Evolutionary conservation across 2,888 invertebrate species (phyloP), one percentile per base, ranked within the genome.

Genomic region (Orthosia gracilis): DNA sequence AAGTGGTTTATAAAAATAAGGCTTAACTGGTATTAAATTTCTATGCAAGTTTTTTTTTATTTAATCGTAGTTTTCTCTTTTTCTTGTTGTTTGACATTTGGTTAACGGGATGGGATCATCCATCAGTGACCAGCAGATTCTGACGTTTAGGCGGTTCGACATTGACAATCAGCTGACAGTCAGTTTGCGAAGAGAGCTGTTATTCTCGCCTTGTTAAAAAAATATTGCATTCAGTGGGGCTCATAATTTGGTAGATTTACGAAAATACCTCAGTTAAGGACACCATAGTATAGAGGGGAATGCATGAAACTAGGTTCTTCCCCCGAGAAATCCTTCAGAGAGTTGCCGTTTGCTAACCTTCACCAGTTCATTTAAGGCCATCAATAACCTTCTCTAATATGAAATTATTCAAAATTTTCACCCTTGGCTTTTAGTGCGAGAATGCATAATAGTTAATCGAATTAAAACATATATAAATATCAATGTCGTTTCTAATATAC

Each of bases 151-250:
- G 0, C 17, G 13, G 4, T 11, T 57, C 72, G 67, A 64, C 70
- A 62, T 55, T 77, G 65, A 77, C 80, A 78, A 57, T 57, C 73
- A 66, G 62, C 65, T 79, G 65, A 49, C 21, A 45, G 15, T 23
- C 2, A 9, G 49, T 72, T 76, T 50, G n/a, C 26, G 73, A 64
- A 64, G 79, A 11, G 31, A 57, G 54, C 17, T 73, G 0, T 18
- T 9, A 15, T 4, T 21, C 12, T 18, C 9, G 4, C 49, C 47
- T 68, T 55, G 17, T 21, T 15, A 17, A 40, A 23, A 52, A 63
- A 65, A 18, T n/a, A n/a, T n/a, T n/a, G n/a, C n/a, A n/a, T 54
- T 45, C 1, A n/a, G 2, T 23, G 15, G 15, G 17, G 13, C 45
- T 31, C 31, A 31, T 26, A n/a, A n/a, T 50, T 50, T 50, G 3